A percentile compares a stretch with the other conserved stretches of the same genome.
These are phyloP conservation scores for Salvelinus fontinalis DNA, from an alignment of 2,113 vertebrate species.

Conservation along the genomic window DNA sequence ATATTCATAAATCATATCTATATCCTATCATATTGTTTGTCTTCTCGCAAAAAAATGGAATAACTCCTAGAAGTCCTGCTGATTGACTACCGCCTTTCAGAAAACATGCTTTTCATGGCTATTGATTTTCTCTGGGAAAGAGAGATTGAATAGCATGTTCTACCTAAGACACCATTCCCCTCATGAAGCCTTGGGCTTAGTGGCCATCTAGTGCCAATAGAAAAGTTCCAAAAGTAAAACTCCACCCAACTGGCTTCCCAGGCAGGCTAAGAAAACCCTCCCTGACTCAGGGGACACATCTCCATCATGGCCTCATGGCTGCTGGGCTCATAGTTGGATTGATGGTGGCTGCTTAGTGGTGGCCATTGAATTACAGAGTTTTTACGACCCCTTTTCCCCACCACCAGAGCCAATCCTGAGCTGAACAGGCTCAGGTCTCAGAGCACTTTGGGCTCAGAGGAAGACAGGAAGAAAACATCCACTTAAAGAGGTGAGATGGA, in stretches of 20 bases:
- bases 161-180: constrained; percentile 10
- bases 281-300: constrained; percentile 42
- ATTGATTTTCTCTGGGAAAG: constrained; percentile 31
- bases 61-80: background rate
- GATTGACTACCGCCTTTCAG: background rate
- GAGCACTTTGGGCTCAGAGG: constrained; percentile 16
- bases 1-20: too few species aligned
- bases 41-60: background rate
- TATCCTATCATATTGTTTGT: too few species aligned
- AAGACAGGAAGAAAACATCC: constrained; percentile 3
- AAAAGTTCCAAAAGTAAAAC: too few species aligned
- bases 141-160: constrained; percentile 48
- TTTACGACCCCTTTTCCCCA: constrained; percentile 45
- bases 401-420: constrained; percentile 19
- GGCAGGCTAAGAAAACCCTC: too few species aligned
- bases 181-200: constrained; percentile 25
- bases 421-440: background rate
- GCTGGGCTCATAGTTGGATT: constrained; percentile 51
- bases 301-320: constrained; percentile 38
- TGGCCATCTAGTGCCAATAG: background rate
- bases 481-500: constrained; percentile 15
- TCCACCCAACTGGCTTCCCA: too few species aligned
- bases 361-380: constrained; percentile 57
- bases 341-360: constrained; percentile 49
- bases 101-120: constrained; percentile 16